Conservation (phyloP, 2,888 invertebrate species). For the Limnephilus marmoratus region DNA sequence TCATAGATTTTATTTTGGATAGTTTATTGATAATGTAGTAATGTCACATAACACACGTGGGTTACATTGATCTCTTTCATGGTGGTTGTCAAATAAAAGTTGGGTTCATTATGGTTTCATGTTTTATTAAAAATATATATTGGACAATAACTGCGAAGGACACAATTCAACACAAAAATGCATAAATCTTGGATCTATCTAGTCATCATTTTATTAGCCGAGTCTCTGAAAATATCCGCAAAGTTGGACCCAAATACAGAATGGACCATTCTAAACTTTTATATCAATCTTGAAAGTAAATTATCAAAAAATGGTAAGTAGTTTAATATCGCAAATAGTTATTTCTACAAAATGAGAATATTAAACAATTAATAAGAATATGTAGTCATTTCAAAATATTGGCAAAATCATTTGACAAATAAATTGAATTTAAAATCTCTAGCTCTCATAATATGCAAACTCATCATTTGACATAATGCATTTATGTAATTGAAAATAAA, state of each 20-base stretch:
- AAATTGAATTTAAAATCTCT: background rate
- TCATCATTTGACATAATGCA: too few relatives aligned
- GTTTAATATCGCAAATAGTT: background rate
- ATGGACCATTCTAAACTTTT: constrained; percentile 54
- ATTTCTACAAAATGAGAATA: background rate
- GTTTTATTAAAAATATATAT: constrained; percentile 18
- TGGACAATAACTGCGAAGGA: background rate
- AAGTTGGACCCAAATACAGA: constrained; percentile 42
- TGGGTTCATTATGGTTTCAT: background rate
- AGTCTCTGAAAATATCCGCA: constrained; percentile 15
- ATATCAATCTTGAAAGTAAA: constrained; percentile 50
- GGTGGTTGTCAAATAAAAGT: constrained; percentile 11
- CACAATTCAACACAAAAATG: constrained; percentile 31
- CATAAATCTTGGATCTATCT: constrained; percentile 19
- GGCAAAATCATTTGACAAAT: background rate
- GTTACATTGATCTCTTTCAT: background rate
- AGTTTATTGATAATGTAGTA: background rate
- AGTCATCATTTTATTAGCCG: constrained; percentile 25
- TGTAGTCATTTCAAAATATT: background rate
- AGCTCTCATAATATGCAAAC: background rate
- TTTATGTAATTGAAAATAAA: background rate
- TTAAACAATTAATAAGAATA: background rate
- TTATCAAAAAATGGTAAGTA: constrained; percentile 50
- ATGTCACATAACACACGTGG: background rate
- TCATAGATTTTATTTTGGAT: background rate